Evolutionary conservation across 2,113 vertebrate genomes (phyloP).

Genomic region (Philantomba maxwellii): DNA sequence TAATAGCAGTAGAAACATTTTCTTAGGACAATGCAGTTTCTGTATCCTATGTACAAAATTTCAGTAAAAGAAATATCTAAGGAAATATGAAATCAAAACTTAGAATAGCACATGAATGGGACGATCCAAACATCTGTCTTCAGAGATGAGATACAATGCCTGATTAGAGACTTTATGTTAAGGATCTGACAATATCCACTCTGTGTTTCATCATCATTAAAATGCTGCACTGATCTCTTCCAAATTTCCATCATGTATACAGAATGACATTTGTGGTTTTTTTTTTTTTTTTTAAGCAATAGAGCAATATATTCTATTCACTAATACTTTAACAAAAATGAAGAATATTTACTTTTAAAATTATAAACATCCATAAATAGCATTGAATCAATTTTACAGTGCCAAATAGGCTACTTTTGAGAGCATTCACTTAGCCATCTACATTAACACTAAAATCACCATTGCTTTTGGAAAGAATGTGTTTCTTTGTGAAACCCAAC

Average conservation of each 20-base stretch:
- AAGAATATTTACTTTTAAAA: background rate
- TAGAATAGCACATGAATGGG: background rate
- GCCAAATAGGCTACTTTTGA: background rate
- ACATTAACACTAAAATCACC: background rate
- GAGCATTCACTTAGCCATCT: background rate
- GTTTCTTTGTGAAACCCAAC: background rate
- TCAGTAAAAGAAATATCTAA: background rate
- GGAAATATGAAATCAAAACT: background rate
- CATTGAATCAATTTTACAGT: background rate
- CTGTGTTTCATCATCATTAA: background rate
- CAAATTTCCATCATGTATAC: background rate
- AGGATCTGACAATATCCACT: background rate
- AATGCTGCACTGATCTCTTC: background rate
- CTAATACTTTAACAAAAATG: background rate
- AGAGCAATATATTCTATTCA: background rate
- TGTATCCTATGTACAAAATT: background rate
- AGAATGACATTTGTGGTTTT: background rate
- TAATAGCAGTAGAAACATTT: background rate
- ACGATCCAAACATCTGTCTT: background rate
- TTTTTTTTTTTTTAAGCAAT: background rate
- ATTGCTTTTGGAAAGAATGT: background rate
- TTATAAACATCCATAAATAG: background rate
- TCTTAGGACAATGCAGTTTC: background rate
- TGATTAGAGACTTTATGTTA: background rate
- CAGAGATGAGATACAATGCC: background rate